Conservation (phyloP, 2,888 invertebrate genomes). For the Oegoconia quadripuncta region DNA sequence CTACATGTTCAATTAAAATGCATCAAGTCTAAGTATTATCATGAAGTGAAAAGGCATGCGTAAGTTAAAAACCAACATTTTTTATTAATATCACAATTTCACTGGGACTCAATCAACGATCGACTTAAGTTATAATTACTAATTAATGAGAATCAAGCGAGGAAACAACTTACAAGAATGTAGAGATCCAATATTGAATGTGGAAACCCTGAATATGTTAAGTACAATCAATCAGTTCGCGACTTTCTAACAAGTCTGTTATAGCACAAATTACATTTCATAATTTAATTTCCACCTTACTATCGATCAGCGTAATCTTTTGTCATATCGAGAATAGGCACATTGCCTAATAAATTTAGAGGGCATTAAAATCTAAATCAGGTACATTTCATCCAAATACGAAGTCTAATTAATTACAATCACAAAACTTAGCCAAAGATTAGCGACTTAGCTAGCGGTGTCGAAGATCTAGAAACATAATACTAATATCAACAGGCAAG, state of each 20-base stretch:
- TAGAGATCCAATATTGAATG: slow-evolving; percentile 10
- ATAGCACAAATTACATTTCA: slow-evolving; percentile 21
- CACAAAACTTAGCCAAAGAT: slow-evolving; percentile 39
- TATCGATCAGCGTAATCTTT: slow-evolving; percentile 20
- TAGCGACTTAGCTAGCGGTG: slow-evolving; percentile 28
- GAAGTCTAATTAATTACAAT: slow-evolving; percentile 36
- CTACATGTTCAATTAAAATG: too few relatives aligned
- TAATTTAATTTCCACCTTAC: slow-evolving; percentile 29
- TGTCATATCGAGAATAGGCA: slow-evolving; percentile 37
- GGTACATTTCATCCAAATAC: slow-evolving; percentile 53
- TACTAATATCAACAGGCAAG: slow-evolving; percentile 58
- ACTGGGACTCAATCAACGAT: slow-evolving; percentile 55
- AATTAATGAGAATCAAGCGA: slow-evolving; percentile 43
- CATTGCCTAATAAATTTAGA: slow-evolving; percentile 23
- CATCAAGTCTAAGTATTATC: too few relatives aligned
- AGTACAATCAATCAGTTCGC: slow-evolving; percentile 18
- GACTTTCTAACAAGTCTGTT: slow-evolving; percentile 33
- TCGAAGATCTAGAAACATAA: slow-evolving; percentile 30
- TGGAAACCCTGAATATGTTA: slow-evolving; percentile 7
- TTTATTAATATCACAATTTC: slow-evolving; percentile 77
- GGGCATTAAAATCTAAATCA: slow-evolving; percentile 50
- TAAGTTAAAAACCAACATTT: slow-evolving; percentile 65
- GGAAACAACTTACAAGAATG: slow-evolving; percentile 30
- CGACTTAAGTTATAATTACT: slow-evolving; percentile 40
- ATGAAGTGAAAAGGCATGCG: too few relatives aligned